Base-by-base conservation (phyloP, 2,113 vertebrate genomes). In the Marmota flaviventris region DNA sequence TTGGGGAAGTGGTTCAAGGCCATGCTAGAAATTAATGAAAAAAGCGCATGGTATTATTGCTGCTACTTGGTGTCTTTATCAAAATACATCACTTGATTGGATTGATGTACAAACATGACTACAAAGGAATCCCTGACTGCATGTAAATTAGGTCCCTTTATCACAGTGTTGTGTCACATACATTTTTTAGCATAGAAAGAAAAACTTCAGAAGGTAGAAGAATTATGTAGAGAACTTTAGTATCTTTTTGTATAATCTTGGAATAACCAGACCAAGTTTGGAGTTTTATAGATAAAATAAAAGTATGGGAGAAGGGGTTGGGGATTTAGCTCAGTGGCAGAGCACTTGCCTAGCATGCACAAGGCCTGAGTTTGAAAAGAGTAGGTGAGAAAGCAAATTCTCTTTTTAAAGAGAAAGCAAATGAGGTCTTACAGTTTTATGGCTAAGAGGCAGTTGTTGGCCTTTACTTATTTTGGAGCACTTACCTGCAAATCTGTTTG, bases 191-290 rank as follows among this genome's bases (percentile, higher is more conserved):
- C 83, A 58, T 42, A 95, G 81, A 92, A 87, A n/a, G 22, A 82
- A 87, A 89, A 79, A 42, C 32, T 91, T 96, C 32, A 86, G 51
- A 69, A 95, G 83, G 58, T 92, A 17, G 8, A 85, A 85, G 37
- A 75, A 87, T 39, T 89, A 42, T 93, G 22, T 91, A 93, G 67
- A 93, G 67, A 96, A 85, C 76, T 85, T 94, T 93, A 32, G n/a
- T 34, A 42, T 70, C 82, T 91, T 94, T 96, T 95, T 91, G 79
- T 91, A 48, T 85, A 85, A 88, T 58, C 63, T 39, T 24, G 65
- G 37, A n/a, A 85, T 76, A 61, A 92, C 78, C n/a, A 85, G 77
- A 51, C 63, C 34, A 75, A 53, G 65, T 91, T 91, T 94, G 51
- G 67, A 96, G 39, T 89, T 92, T 53, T 1, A 91, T 45, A 45